Percentiles rank a stretch among this genome's conserved stretches.
These are phyloP conservation scores for Oasisia sp. DNA, from an alignment of 2,888 invertebrate species.

Conservation along the genomic window DNA sequence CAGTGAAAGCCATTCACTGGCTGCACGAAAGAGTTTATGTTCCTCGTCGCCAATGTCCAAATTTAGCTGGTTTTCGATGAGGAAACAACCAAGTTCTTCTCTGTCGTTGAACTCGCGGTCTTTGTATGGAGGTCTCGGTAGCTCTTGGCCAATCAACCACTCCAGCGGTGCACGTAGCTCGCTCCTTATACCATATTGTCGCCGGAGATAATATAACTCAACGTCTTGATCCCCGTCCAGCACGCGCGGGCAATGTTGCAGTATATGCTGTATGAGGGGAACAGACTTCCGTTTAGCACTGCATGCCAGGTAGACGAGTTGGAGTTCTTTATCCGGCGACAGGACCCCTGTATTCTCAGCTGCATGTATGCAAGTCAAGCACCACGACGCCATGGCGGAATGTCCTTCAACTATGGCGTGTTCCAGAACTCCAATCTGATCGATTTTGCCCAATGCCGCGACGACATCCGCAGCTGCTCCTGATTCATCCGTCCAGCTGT, in stretches of 20 bases:
- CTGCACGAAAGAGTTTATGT: background rate
- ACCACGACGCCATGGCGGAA: background rate
- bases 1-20: background rate
- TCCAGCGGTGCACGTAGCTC: background rate
- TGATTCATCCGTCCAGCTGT: background rate
- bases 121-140: background rate
- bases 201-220: background rate
- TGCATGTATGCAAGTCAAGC: background rate
- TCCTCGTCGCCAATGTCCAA: background rate
- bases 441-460: background rate
- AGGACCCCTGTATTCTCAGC: background rate
- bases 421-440: background rate
- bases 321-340: background rate
- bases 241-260: background rate
- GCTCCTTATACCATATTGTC: background rate
- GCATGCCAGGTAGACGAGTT: background rate
- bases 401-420: background rate
- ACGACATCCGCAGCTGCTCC: background rate
- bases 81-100: background rate
- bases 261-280: background rate
- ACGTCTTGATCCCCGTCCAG: background rate
- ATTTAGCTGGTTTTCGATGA: background rate
- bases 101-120: background rate
- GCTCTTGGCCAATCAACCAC: background rate
- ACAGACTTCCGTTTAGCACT: background rate